These are phyloP conservation scores for Sandelia bainsii DNA, from an alignment of 2,797 vertebrate species.

Conservation along the genomic window DNA sequence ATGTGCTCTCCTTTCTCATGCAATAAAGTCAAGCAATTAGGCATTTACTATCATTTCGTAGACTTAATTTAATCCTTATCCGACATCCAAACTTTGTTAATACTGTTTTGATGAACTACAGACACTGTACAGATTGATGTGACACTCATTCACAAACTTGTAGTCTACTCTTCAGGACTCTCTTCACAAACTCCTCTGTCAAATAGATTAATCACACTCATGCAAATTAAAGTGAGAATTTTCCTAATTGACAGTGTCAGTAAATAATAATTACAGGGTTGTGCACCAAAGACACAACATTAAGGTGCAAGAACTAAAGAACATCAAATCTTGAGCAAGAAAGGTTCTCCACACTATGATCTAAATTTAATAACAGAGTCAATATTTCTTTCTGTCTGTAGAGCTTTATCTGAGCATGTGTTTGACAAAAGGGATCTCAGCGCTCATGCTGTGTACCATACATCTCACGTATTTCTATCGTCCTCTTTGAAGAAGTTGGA, in stretches of 20 bases:
- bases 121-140: background rate
- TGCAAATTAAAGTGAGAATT: background rate
- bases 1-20: background rate
- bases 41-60: background rate
- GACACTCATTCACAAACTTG: background rate
- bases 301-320: background rate
- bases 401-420: too few relatives aligned
- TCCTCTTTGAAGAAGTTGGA: too few relatives aligned
- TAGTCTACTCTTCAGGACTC: background rate
- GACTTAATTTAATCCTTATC: background rate
- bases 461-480: too few relatives aligned
- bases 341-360: background rate
- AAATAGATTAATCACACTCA: background rate
- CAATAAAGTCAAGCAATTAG: background rate
- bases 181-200: background rate
- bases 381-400: too few relatives aligned
- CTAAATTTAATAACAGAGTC: too few relatives aligned
- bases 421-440: too few relatives aligned
- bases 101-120: too few relatives aligned
- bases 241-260: too few relatives aligned
- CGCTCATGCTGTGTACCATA: too few relatives aligned
- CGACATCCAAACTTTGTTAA: too few relatives aligned
- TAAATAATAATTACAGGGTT: background rate
- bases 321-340: background rate
- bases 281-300: background rate